Conservation (phyloP, 2,797 vertebrate species). For the Odontamblyopus lacepedii region DNA sequence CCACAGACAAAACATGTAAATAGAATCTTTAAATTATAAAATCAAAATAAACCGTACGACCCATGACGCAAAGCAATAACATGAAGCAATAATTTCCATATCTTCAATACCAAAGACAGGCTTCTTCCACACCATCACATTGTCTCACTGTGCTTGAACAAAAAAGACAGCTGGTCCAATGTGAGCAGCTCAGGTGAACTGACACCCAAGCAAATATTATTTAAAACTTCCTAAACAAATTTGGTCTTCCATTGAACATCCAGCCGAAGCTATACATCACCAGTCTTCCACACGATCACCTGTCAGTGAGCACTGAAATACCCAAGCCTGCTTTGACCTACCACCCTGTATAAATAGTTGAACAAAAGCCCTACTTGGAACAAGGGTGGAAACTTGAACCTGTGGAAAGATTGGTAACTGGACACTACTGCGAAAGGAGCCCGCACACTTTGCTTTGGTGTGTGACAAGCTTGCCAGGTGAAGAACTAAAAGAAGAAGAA, state of each 20-base stretch:
- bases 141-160: constrained; percentile 31
- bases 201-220: constrained; percentile 10
- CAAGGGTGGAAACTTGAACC: constrained; percentile 59
- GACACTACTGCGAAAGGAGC: constrained; percentile 24
- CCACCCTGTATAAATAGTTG: constrained; percentile 54
- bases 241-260: constrained; percentile 38
- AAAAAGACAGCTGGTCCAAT: background rate
- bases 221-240: constrained; percentile 1
- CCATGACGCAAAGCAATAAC: constrained; percentile 40
- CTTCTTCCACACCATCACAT: constrained; percentile 35
- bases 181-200: constrained; percentile 18
- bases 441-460: constrained; percentile 13
- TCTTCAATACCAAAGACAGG: constrained; percentile 43
- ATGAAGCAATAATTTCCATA: constrained; percentile 24
- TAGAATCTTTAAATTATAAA: too few relatives aligned
- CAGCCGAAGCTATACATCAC: constrained; percentile 4
- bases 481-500: background rate
- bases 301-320: constrained; percentile 6
- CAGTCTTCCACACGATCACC: constrained; percentile 40
- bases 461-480: background rate
- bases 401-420: constrained; percentile 42
- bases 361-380: constrained; percentile 53
- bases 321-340: background rate
- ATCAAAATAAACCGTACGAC: too few relatives aligned
- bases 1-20: background rate